A percentile compares a stretch with the other conserved stretches of the same genome.
Conservation (phyloP, 2,888 invertebrate genomes). For the Polydrusus pterygomalis region DNA sequence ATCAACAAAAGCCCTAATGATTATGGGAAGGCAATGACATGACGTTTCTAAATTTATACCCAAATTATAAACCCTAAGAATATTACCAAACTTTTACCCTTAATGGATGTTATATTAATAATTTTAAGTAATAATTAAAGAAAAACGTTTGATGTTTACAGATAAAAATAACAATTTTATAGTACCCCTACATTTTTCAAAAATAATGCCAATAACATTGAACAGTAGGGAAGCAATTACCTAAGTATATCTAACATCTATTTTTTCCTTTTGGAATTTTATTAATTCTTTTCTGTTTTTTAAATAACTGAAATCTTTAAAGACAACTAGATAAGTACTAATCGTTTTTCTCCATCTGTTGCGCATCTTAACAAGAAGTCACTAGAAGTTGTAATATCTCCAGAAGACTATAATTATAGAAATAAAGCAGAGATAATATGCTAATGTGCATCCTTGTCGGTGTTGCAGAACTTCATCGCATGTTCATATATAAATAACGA, state of each 20-base stretch:
- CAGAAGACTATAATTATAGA: slow-evolving; percentile 26
- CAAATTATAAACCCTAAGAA: background rate
- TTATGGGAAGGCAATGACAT: background rate
- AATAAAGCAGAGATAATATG: slow-evolving; percentile 15
- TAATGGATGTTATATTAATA: background rate
- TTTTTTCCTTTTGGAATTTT: too few species aligned
- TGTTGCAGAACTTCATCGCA: slow-evolving; percentile 5
- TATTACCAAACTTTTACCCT: background rate
- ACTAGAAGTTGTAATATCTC: slow-evolving; percentile 24
- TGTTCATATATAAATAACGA: slow-evolving; percentile 6
- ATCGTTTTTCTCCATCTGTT: slow-evolving; percentile 4
- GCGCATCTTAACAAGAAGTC: background rate
- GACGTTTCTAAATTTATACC: background rate
- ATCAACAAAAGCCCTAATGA: background rate
- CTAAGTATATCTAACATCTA: too few species aligned
- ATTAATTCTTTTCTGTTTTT: too few species aligned
- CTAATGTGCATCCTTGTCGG: background rate
- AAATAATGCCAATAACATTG: too few species aligned
- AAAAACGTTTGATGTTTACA: too few species aligned
- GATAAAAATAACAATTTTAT: too few species aligned
- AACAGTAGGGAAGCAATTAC: too few species aligned
- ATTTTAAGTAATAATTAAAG: too few species aligned
- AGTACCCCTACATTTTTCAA: too few species aligned
- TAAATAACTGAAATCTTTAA: too few species aligned
- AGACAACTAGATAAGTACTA: too few species aligned